Evolutionary conservation across 2,888 invertebrate species (phyloP).

Genomic region (Scaptodrosophila latifasciaeformis): DNA sequence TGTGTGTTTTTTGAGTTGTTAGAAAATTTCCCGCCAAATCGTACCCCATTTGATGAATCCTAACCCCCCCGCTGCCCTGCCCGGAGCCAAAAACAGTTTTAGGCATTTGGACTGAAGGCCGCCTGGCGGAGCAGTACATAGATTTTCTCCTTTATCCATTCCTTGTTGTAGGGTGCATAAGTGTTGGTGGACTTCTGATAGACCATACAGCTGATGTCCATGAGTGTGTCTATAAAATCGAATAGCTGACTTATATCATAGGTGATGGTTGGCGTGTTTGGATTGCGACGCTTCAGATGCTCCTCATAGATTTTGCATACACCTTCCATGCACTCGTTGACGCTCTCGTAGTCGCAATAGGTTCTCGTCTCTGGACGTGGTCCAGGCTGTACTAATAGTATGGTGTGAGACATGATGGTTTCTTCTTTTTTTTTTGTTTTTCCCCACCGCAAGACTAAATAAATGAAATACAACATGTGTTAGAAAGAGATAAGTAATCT

Average conservation of each 20-base stretch:
- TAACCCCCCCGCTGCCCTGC: too few species aligned
- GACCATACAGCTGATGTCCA: constrained; percentile 96
- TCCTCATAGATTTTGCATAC: constrained; percentile 99
- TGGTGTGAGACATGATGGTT: constrained; percentile 92
- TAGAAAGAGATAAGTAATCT: too few species aligned
- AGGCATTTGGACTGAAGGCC: constrained; percentile 77
- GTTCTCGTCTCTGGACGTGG: constrained; percentile 95
- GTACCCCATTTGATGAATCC: too few species aligned
- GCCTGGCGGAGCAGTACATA: constrained; percentile 95
- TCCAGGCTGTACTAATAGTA: constrained; percentile 95
- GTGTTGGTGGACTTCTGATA: constrained; percentile 96
- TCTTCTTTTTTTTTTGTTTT: too few species aligned
- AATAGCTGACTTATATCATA: constrained; percentile 99
- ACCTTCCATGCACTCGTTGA: constrained; percentile 98
- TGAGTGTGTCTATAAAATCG: constrained; percentile 97
- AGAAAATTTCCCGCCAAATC: too few species aligned
- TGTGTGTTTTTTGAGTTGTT: constrained; percentile 8
- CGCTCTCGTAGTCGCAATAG: constrained; percentile 98
- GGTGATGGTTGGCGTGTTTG: constrained; percentile 96
- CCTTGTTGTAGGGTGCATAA: constrained; percentile 98
- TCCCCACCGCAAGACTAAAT: too few species aligned
- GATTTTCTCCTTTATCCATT: constrained; percentile 99
- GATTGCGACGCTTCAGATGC: constrained; percentile 95
- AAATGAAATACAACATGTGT: too few species aligned
- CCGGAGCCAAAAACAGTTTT: too few species aligned